These are phyloP conservation scores for Perizoma affinitatum DNA, from an alignment of 2,888 invertebrate genomes.

Conservation along the genomic window DNA sequence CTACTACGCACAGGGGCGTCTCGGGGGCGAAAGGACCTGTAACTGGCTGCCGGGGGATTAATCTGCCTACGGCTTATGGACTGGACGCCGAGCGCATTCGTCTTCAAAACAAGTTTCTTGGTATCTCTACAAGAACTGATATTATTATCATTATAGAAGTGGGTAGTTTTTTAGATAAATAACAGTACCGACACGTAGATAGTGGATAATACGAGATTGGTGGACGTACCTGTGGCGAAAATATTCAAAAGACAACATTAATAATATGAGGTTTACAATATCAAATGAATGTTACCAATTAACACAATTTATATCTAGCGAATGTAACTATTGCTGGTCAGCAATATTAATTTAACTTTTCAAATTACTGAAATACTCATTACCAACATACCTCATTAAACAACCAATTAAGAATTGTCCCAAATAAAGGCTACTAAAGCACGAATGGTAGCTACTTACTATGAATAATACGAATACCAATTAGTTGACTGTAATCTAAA, in stretches of 20 bases:
- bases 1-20: slow-evolving; percentile 64
- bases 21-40: slow-evolving; percentile 79
- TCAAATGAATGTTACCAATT: slow-evolving; percentile 23
- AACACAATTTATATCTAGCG: slow-evolving; percentile 21
- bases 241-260: slow-evolving; percentile 54
- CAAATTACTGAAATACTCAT: slow-evolving; percentile 35
- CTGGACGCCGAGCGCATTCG: slow-evolving; percentile 64
- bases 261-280: slow-evolving; percentile 28
- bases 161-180: slow-evolving; percentile 48
- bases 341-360: slow-evolving; percentile 18
- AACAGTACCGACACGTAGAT: slow-evolving; percentile 26
- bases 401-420: slow-evolving; percentile 31
- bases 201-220: slow-evolving; percentile 48
- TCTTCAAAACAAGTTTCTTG: slow-evolving; percentile 47
- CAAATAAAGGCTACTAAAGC: slow-evolving; percentile 30
- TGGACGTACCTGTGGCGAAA: slow-evolving; percentile 73
- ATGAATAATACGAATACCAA: slow-evolving; percentile 36
- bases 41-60: slow-evolving; percentile 84
- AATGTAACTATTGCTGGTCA: slow-evolving; percentile 21
- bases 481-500: slow-evolving; percentile 32
- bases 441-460: slow-evolving; percentile 35
- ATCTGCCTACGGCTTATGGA: slow-evolving; percentile 74
- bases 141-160: slow-evolving; percentile 48
- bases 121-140: slow-evolving; percentile 46
- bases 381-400: slow-evolving; percentile 28